A percentile compares a stretch with the other conserved stretches of the same genome.
Conservation (phyloP, 2,113 vertebrate genomes). For the Pelodiscus sinensis region DNA sequence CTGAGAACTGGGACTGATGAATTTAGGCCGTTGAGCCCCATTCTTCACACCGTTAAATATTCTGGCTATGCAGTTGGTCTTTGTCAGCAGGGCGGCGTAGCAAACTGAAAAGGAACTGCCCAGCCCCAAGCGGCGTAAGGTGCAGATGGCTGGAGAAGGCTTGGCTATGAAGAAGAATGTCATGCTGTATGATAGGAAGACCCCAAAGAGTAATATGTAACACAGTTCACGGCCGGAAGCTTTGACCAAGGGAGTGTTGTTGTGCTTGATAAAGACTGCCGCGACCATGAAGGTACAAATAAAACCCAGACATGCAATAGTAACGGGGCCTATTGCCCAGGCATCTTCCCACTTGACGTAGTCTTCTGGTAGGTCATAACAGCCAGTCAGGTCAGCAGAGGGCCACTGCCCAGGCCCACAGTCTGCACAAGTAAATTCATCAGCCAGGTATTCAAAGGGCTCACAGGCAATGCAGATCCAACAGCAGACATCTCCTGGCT, state of each 20-base stretch:
- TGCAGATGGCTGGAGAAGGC: constrained; percentile 93
- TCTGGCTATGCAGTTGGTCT: constrained; percentile 97
- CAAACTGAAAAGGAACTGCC: constrained; percentile 97
- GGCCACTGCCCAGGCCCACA: constrained; percentile 96
- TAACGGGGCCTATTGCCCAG: constrained; percentile 98
- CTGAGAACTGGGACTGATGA: constrained; percentile 98
- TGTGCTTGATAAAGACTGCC: constrained; percentile 93
- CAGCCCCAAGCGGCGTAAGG: constrained; percentile 91
- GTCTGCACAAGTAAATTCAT: constrained; percentile 95
- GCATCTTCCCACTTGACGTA: constrained; percentile 99
- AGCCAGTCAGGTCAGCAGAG: constrained; percentile 88
- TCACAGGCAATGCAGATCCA: constrained; percentile 99
- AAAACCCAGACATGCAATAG: constrained; percentile 94
- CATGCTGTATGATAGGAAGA: constrained; percentile 96
- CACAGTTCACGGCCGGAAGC: constrained; percentile 96
- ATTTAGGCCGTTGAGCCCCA: constrained; percentile 91
- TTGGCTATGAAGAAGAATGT: constrained; percentile 99
- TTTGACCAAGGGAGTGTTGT: constrained; percentile 95
- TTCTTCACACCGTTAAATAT: constrained; percentile 97
- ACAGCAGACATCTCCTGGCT: constrained; percentile 97
- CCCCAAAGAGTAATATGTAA: constrained; percentile 94
- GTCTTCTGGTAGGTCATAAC: constrained; percentile 96
- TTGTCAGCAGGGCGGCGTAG: constrained; percentile 96
- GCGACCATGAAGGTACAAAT: constrained; percentile 91
- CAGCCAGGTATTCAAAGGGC: constrained; percentile 91